Evolutionary conservation across 2,113 vertebrate species (phyloP), one percentile per base, ranked within the genome.

Genomic region (Pygoscelis antarcticus): DNA sequence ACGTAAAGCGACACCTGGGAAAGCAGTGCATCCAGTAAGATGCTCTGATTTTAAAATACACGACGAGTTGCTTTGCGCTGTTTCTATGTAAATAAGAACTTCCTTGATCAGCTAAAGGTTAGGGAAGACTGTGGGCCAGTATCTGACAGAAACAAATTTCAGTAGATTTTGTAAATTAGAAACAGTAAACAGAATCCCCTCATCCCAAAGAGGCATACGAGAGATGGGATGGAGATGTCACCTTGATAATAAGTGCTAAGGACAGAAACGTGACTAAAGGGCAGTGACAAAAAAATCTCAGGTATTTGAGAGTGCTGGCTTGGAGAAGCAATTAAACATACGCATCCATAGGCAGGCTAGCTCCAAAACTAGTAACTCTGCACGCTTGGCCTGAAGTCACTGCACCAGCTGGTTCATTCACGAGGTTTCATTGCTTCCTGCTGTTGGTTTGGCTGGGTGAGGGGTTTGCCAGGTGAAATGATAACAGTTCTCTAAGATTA

Each of bases 291-390:
- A 71, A 75, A 42, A 11, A 0, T 2, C 36, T 47, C 2, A 3
- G 25, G 30, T 16, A 6, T 16, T 19, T 23, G 40, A 36, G 29
- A n/a, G 47, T 3, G 11, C 54, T 27, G 69, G 23, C 76, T 16
- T 26, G 22, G 61, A 36, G 58, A 25, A 36, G 47, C 26, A 38
- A 15, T 32, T 17, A 26, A 27, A 55, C 13, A 13, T 2, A 7
- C 0, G 3, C 21, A 16, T 7, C 21, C 34, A 0, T 1, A 11
- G 75, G 15, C 61, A 32, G 47, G 47, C 36, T 0, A 27, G 69
- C 60, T 54, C 38, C n/a, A 17, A 29, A 44, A 4, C 11, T 1
- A 23, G 1, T 2, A 34, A 15, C 40, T 12, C 40, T 0, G 5
- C n/a, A 61, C 40, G 1, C 55, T 6, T 16, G 55, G 83, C 42